Evolutionary conservation across 2,888 invertebrate species (phyloP).

Genomic region (Caenorhabditis becei): DNA sequence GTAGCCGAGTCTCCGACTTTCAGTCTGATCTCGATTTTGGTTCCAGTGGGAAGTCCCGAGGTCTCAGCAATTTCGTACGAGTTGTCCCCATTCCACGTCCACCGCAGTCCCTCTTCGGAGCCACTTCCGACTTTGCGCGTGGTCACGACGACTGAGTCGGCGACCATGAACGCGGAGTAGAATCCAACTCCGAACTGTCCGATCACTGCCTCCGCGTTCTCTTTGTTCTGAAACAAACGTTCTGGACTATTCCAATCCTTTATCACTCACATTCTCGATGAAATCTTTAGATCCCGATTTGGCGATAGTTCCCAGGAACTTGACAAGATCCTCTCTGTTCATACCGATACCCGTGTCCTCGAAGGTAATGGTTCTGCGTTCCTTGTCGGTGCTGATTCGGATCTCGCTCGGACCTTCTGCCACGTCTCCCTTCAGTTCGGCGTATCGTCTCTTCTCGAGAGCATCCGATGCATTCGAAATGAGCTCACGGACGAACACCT

Average conservation of each 20-base stretch:
- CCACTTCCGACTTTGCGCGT: slow-evolving; percentile 87
- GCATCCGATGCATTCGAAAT: slow-evolving; percentile 98
- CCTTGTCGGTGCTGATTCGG: slow-evolving; percentile 62
- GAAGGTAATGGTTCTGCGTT: slow-evolving; percentile 66
- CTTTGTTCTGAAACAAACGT: slow-evolving; percentile 66
- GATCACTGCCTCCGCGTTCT: slow-evolving; percentile 88
- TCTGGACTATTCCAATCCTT: not conserved
- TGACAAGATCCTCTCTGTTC: slow-evolving; percentile 92
- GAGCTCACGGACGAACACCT: slow-evolving; percentile 95
- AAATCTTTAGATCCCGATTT: slow-evolving; percentile 92
- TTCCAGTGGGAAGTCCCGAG: slow-evolving; percentile 90
- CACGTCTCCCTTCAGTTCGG: slow-evolving; percentile 83
- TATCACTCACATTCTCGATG: slow-evolving; percentile 58
- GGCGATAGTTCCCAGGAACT: slow-evolving; percentile 95
- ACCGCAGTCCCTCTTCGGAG: slow-evolving; percentile 86
- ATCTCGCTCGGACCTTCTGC: slow-evolving; percentile 67
- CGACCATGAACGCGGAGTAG: slow-evolving; percentile 98
- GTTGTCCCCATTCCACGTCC: slow-evolving; percentile 89
- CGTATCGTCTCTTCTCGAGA: slow-evolving; percentile 92
- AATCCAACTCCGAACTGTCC: slow-evolving; percentile 99
- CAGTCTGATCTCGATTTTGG: slow-evolving; percentile 93
- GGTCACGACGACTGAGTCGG: slow-evolving; percentile 93
- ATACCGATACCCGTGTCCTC: slow-evolving; percentile 96
- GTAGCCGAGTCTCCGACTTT: slow-evolving; percentile 91
- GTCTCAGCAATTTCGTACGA: slow-evolving; percentile 91